Conservation (phyloP, 1,140 invertebrate genomes). For the Heliconius hermathena region DNA sequence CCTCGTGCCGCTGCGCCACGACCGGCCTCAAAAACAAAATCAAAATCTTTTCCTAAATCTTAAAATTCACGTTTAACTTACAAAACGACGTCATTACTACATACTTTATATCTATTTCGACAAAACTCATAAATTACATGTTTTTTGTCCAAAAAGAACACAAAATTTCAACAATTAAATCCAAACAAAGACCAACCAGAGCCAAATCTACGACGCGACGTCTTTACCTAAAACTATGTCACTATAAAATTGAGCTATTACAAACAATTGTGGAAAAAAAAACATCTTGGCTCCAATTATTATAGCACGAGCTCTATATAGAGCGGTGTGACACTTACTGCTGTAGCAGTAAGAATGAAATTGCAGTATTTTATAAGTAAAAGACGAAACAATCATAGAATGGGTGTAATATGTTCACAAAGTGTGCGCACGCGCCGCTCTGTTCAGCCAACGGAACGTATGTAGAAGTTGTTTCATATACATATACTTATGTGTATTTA, state of each 20-base stretch:
- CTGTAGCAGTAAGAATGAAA: neutral
- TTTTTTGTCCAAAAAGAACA: neutral
- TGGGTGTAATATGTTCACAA: constrained; percentile 21
- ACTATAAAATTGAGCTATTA: constrained; percentile 31
- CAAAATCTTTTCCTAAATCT: too few species aligned
- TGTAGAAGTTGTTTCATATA: neutral
- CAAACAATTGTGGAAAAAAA: constrained; percentile 8
- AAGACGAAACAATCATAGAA: constrained; percentile 23
- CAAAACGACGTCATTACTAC: neutral
- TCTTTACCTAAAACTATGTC: constrained; percentile 19
- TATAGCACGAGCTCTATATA: constrained; percentile 11
- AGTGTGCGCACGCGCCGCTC: constrained; percentile 27
- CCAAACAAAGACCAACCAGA: neutral
- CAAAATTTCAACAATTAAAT: constrained; percentile 6
- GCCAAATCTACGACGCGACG: neutral
- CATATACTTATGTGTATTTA: constrained; percentile 16
- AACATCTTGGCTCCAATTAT: constrained; percentile 28
- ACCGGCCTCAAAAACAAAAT: too few species aligned
- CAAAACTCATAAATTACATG: neutral
- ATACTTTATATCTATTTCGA: neutral
- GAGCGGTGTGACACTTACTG: neutral
- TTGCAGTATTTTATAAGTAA: neutral
- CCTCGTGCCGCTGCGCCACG: too few species aligned
- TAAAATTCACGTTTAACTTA: neutral
- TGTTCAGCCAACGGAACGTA: constrained; percentile 17